These are phyloP conservation scores for Phaonia tiefii DNA, from an alignment of 2,888 invertebrate genomes.

Conservation along the genomic window DNA sequence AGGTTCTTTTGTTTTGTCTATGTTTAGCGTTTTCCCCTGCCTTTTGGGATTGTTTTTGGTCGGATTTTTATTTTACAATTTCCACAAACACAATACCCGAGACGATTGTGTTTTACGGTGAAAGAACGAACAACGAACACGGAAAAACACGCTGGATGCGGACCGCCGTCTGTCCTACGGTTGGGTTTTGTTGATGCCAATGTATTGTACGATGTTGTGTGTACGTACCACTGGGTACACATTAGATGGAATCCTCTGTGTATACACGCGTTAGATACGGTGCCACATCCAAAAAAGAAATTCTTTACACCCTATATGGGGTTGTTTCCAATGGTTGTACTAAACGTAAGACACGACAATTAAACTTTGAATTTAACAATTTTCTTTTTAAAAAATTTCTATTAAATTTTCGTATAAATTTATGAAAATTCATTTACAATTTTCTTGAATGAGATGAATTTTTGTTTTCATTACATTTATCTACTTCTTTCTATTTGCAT, in stretches of 20 bases:
- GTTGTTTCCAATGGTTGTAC: slow-evolving; percentile 11
- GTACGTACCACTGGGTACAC: slow-evolving; percentile 8
- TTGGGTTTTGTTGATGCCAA: neutral
- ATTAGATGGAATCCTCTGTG: slow-evolving; percentile 23
- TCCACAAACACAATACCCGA: too few species aligned
- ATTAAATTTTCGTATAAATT: neutral
- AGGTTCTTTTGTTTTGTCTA: too few species aligned
- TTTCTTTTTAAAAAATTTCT: neutral
- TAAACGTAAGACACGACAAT: slow-evolving; percentile 20
- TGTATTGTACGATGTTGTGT: neutral
- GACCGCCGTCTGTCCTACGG: neutral
- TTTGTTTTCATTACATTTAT: neutral
- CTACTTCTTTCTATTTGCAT: neutral
- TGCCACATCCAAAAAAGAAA: slow-evolving; percentile 19
- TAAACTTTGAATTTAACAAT: neutral
- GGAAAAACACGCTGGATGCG: neutral
- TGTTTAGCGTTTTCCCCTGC: too few species aligned
- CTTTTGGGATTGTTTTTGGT: too few species aligned
- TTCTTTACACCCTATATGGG: slow-evolving; percentile 6
- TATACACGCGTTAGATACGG: slow-evolving; percentile 25
- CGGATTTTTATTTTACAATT: too few species aligned
- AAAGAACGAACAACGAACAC: too few species aligned
- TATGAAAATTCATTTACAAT: neutral
- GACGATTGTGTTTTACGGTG: too few species aligned
- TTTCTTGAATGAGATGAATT: neutral